Conservation (phyloP, 2,888 invertebrate genomes). For the Diadegma fenestrale region DNA sequence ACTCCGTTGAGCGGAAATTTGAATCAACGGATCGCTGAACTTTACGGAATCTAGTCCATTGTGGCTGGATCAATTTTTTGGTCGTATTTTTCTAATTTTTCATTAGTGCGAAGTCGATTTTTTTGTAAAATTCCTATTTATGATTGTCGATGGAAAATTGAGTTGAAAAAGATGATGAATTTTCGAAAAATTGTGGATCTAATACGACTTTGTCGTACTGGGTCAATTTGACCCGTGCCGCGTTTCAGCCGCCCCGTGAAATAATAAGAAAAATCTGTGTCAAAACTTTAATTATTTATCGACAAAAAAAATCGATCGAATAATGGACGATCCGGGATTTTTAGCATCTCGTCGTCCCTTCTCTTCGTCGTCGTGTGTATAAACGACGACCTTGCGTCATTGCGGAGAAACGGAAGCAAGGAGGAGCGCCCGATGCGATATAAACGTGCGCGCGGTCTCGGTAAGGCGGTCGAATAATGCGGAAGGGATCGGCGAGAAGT, state of each 20-base stretch:
- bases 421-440: slow-evolving; percentile 44
- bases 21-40: slow-evolving; percentile 67
- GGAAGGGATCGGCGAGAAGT: slow-evolving; percentile 60
- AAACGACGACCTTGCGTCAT: slow-evolving; percentile 42
- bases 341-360: neutral
- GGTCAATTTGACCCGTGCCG: too few relatives aligned
- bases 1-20: slow-evolving; percentile 66
- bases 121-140: neutral
- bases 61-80: neutral
- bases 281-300: neutral
- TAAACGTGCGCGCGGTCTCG: slow-evolving; percentile 29
- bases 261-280: neutral
- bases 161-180: neutral
- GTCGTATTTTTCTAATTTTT: neutral
- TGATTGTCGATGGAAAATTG: neutral
- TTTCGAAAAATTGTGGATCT: too few relatives aligned
- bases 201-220: too few relatives aligned
- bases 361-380: neutral
- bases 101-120: neutral
- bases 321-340: neutral
- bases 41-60: slow-evolving; percentile 44
- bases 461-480: slow-evolving; percentile 62
- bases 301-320: neutral
- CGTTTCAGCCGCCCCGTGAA: too few relatives aligned
- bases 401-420: slow-evolving; percentile 43